Conservation (phyloP, 2,797 vertebrate species). For the Rhynchotus rufescens region DNA sequence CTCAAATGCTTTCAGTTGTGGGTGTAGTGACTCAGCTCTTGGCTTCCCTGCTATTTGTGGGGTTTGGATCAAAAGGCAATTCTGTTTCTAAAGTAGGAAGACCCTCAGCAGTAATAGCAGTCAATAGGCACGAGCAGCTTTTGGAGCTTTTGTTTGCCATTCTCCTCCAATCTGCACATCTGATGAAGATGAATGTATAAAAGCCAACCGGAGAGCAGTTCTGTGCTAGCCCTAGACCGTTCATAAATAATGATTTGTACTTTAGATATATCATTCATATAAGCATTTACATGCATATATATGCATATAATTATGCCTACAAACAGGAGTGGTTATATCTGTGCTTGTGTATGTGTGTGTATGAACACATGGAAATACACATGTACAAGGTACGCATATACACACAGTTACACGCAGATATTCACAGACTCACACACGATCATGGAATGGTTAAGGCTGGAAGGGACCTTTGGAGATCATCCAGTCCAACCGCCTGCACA, state of each 20-base stretch:
- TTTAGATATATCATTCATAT: not conserved
- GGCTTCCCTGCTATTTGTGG: not conserved
- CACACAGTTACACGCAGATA: not conserved
- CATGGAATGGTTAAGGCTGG: no score
- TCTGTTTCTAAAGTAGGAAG: not conserved
- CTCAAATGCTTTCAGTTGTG: not conserved
- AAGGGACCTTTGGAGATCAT: no score
- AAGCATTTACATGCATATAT: not conserved
- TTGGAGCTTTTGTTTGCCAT: not conserved
- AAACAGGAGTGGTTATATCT: not conserved
- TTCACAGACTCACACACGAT: not conserved
- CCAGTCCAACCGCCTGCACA: no score
- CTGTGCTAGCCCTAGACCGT: not conserved
- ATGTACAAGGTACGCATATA: not conserved
- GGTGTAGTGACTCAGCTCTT: not conserved
- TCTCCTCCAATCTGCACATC: not conserved
- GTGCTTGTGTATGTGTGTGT: not conserved
- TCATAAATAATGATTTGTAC: not conserved
- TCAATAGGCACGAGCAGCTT: not conserved
- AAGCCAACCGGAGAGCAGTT: not conserved
- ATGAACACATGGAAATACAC: fast-evolving
- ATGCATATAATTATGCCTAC: not conserved
- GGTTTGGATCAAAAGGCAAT: not conserved
- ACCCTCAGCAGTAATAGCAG: not conserved
- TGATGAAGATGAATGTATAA: not conserved